Conservation (phyloP, 1,140 invertebrate genomes). For the Lucilia cuprina region DNA sequence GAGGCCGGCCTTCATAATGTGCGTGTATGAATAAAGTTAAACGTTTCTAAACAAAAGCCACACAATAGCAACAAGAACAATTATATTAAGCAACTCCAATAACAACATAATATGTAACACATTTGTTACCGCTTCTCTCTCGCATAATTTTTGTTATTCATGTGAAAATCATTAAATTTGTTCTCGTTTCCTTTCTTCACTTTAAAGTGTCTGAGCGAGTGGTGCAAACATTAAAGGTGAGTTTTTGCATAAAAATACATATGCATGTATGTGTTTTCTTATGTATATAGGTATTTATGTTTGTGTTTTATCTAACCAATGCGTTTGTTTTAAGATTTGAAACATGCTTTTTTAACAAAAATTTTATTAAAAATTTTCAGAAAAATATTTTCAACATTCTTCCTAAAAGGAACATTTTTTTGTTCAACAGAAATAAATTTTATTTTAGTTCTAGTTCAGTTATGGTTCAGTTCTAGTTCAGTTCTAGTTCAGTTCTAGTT, state of each 20-base stretch:
- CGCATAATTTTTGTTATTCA: background rate
- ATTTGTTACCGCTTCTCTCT: background rate
- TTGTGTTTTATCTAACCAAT: too few species aligned
- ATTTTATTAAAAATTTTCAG: too few species aligned
- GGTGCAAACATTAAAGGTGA: background rate
- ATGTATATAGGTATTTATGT: too few species aligned
- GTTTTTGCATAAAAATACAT: background rate
- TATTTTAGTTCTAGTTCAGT: too few species aligned
- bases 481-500: too few species aligned
- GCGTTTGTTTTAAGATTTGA: too few species aligned
- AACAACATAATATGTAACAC: conserved; percentile 3
- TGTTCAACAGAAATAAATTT: too few species aligned
- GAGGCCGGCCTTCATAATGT: conserved; percentile 31
- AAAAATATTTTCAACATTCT: too few species aligned
- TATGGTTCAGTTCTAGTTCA: too few species aligned
- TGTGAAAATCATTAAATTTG: conserved; percentile 18
- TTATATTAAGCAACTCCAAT: background rate
- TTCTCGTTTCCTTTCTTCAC: background rate
- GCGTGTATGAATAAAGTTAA: conserved; percentile 21
- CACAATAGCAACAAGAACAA: background rate
- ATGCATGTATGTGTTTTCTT: too few species aligned
- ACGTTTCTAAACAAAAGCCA: background rate
- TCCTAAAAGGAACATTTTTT: too few species aligned
- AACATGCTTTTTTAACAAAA: too few species aligned
- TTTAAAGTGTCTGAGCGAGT: background rate